These are phyloP conservation scores for Tipula lateralis DNA, from an alignment of 2,888 invertebrate species.

Conservation along the genomic window DNA sequence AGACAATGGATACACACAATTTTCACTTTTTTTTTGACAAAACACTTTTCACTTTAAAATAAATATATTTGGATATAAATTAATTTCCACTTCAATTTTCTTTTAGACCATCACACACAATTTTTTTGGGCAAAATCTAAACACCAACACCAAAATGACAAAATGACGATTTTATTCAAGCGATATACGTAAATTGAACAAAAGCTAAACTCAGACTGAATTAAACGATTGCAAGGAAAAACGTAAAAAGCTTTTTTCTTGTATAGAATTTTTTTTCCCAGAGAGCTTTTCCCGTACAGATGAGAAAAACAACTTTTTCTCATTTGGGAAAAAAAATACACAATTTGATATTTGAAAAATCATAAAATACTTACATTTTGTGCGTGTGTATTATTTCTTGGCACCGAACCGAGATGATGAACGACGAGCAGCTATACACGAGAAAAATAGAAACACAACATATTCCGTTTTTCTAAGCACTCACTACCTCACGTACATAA, in stretches of 20 bases:
- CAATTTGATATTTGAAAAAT: not conserved
- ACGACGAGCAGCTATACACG: not conserved
- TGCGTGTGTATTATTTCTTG: not conserved
- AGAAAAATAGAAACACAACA: not conserved
- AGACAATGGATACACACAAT: not conserved
- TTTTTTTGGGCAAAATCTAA: not conserved
- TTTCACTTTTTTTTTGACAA: not conserved
- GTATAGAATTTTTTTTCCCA: not conserved
- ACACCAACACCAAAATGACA: not conserved
- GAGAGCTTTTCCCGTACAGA: not conserved
- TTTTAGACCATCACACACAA: not conserved
- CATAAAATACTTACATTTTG: not conserved
- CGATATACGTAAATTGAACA: not conserved
- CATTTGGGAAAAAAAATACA: not conserved
- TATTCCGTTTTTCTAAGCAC: not conserved
- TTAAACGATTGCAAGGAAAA: not conserved
- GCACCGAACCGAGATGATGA: not conserved
- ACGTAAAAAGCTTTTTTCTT: not conserved
- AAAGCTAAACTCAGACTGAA: constrained; percentile 24
- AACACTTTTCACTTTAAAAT: not conserved
- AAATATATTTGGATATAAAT: too few relatives aligned
- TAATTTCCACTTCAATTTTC: not conserved
- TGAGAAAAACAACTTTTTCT: not conserved
- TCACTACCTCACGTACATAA: not conserved
- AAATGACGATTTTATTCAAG: not conserved